These are phyloP conservation scores for Polylopha cassiicola DNA, from an alignment of 2,888 invertebrate species.

Conservation along the genomic window DNA sequence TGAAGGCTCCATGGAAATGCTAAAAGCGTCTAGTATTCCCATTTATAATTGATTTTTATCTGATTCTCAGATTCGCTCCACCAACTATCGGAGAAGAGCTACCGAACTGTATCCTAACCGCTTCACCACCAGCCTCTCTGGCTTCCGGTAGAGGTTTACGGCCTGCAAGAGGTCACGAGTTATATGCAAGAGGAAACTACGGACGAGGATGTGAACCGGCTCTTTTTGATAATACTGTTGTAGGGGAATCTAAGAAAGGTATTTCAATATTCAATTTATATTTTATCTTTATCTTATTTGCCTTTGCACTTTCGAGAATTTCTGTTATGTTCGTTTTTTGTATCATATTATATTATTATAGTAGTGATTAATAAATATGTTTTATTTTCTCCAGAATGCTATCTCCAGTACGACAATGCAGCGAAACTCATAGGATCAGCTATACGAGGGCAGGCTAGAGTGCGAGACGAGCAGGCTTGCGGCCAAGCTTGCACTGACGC, in stretches of 20 bases:
- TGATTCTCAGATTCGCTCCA: slow-evolving; percentile 79
- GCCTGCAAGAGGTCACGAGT: slow-evolving; percentile 81
- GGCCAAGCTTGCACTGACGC: slow-evolving; percentile 81
- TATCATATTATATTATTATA: too few species aligned
- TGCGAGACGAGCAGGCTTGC: slow-evolving; percentile 81
- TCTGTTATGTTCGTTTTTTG: too few species aligned
- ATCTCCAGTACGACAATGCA: slow-evolving; percentile 86
- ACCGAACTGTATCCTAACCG: slow-evolving; percentile 87
- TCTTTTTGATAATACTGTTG: slow-evolving; percentile 58
- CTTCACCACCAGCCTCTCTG: slow-evolving; percentile 73
- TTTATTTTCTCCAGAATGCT: slow-evolving; percentile 79
- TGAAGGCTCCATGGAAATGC: too few species aligned
- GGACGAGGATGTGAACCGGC: slow-evolving; percentile 89
- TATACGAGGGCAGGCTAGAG: slow-evolving; percentile 80
- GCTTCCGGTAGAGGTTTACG: slow-evolving; percentile 80
- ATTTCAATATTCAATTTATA: too few species aligned
- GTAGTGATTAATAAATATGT: too few species aligned
- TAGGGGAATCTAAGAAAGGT: slow-evolving; percentile 35
- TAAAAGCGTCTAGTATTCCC: too few species aligned
- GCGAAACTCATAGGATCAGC: slow-evolving; percentile 82
- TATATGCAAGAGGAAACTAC: slow-evolving; percentile 88
- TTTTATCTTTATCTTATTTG: too few species aligned
- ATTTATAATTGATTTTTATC: slow-evolving; percentile 3
- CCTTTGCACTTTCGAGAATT: too few species aligned
- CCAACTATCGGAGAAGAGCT: slow-evolving; percentile 79